phyloP scores from a whole-genome alignment of 2,113 vertebrate species.

The Perca fluviatilis region DNA sequence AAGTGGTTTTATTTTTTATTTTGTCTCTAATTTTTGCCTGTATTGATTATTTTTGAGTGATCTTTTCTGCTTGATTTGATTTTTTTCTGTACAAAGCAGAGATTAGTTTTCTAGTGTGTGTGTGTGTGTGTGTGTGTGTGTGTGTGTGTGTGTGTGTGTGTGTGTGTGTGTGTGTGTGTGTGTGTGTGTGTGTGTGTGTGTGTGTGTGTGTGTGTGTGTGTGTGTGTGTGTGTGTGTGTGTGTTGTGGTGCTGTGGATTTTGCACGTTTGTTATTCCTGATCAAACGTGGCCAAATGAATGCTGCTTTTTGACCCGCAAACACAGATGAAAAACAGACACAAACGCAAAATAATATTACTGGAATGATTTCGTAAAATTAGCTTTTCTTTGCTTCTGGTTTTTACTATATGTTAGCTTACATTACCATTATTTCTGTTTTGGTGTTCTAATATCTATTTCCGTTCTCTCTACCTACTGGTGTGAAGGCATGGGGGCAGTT shows the following conservation, averaged over 20 bases:
- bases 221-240: slow-evolving; percentile 40
- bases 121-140: slow-evolving; percentile 37
- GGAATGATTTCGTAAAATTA: slow-evolving; percentile 53
- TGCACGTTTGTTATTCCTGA: slow-evolving; percentile 78
- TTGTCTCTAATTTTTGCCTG: slow-evolving; percentile 74
- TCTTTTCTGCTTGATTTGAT: slow-evolving; percentile 76
- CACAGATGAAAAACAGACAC: slow-evolving; percentile 55
- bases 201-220: slow-evolving; percentile 53
- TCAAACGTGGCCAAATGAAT: slow-evolving; percentile 69
- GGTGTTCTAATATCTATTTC: slow-evolving; percentile 51
- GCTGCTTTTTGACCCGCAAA: slow-evolving; percentile 61
- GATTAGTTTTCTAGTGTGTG: slow-evolving; percentile 81
- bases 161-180: slow-evolving; percentile 51
- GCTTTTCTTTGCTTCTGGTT: slow-evolving; percentile 54
- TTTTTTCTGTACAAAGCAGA: slow-evolving; percentile 79
- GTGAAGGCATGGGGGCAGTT: slow-evolving; percentile 51
- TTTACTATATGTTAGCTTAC: slow-evolving; percentile 51
- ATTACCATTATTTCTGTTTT: slow-evolving; percentile 67
- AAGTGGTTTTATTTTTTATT: slow-evolving; percentile 75
- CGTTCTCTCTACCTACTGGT: slow-evolving; percentile 35
- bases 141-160: slow-evolving; percentile 23
- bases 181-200: slow-evolving; percentile 27
- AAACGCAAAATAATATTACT: slow-evolving; percentile 53
- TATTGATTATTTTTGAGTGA: slow-evolving; percentile 73
- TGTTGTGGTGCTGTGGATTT: slow-evolving; percentile 82